Percentiles rank a stretch among this genome's conserved stretches.
Evolutionary conservation across 2,888 invertebrate species (phyloP).

Genomic region (Oscheius onirici): DNA sequence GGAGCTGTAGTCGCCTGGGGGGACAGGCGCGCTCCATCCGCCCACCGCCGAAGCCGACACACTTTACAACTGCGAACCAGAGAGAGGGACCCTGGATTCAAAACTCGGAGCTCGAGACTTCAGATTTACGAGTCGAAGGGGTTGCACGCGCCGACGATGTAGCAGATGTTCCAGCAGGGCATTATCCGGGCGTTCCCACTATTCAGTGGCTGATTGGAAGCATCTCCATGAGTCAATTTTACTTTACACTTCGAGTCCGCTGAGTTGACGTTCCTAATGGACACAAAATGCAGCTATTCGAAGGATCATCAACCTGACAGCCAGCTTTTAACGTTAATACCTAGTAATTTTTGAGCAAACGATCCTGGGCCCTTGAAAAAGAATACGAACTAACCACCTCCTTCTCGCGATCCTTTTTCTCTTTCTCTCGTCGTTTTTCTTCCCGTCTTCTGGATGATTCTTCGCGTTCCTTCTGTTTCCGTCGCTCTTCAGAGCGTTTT

Average conservation of each 20-base stretch:
- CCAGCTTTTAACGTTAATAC: no score
- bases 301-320: not conserved
- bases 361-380: not conserved
- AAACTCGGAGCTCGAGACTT: conserved; percentile 17
- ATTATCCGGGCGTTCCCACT: no score
- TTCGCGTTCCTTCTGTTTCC: not conserved
- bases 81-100: conserved; percentile 15
- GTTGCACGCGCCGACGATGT: conserved; percentile 20
- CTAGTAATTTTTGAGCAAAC: not conserved
- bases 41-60: conserved; percentile 32
- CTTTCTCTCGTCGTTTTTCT: conserved; percentile 2
- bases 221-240: not conserved
- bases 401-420: conserved; percentile 3
- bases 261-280: not conserved
- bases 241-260: not conserved
- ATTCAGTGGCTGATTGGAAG: no score
- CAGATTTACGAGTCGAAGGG: conserved; percentile 22
- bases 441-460: conserved; percentile 9
- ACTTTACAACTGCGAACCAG: conserved; percentile 33
- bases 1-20: conserved; percentile 35
- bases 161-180: no score
- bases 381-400: conserved; percentile 8
- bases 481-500: conserved; percentile 14
- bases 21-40: conserved; percentile 37
- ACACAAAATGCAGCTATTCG: not conserved